Conservation (phyloP, 2,113 vertebrate genomes). For the Melospiza georgiana region DNA sequence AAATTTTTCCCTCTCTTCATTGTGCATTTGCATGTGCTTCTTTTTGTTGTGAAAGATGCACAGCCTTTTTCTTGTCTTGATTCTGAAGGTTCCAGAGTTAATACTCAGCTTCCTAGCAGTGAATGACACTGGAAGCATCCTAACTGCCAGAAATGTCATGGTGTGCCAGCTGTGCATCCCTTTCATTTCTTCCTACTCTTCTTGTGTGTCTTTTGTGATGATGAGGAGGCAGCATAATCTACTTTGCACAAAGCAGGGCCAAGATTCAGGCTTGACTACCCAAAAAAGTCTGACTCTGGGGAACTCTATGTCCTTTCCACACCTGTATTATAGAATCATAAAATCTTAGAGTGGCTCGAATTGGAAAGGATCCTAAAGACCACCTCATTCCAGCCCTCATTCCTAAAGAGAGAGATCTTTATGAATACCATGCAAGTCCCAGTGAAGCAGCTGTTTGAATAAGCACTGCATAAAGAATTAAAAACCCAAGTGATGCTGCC, state of each 20-base stretch:
- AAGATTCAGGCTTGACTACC: not conserved
- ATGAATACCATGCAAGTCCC: not conserved
- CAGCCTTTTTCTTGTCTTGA: not conserved
- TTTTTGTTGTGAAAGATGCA: not conserved
- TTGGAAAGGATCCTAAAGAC: not conserved
- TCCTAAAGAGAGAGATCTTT: not conserved
- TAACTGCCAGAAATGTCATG: not conserved
- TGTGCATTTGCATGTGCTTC: not conserved
- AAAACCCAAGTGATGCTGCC: not conserved
- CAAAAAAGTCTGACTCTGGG: not conserved
- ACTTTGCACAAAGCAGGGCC: not conserved
- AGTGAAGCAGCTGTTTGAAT: not conserved
- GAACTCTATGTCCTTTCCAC: not conserved
- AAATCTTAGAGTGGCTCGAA: not conserved
- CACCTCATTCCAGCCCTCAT: fast-evolving
- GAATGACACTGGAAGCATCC: not conserved
- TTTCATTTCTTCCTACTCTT: not conserved
- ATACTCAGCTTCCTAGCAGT: not conserved
- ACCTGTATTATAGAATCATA: not conserved
- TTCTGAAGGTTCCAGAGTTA: not conserved
- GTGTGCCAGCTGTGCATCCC: not conserved
- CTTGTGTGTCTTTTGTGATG: not conserved
- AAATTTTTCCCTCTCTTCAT: not conserved
- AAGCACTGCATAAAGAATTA: not conserved
- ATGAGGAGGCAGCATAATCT: not conserved